These are phyloP conservation scores for Babyrousa celebensis DNA, from an alignment of 2,797 vertebrate genomes.

Conservation along the genomic window DNA sequence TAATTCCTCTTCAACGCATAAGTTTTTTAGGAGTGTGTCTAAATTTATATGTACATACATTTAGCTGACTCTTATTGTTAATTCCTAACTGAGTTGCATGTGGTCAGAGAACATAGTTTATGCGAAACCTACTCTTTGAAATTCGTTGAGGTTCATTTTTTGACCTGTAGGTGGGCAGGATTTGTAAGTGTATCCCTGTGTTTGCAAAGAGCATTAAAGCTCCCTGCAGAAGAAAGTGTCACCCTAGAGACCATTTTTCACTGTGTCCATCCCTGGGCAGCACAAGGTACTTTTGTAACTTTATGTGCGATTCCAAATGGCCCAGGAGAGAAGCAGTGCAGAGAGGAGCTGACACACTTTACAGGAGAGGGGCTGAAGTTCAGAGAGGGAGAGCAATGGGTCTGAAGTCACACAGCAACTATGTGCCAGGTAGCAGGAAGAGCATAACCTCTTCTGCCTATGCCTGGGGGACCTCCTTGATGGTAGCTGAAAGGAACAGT, in stretches of 20 bases:
- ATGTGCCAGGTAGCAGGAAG: rapidly evolving
- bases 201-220: background rate
- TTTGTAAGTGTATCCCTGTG: background rate
- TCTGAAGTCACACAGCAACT: background rate
- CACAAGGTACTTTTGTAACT: no score
- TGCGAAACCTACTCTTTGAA: background rate
- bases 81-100: no score
- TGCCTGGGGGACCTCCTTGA: rapidly evolving
- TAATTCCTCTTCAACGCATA: background rate
- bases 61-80: background rate
- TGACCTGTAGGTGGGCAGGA: background rate
- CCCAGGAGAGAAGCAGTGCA: background rate
- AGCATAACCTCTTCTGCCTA: background rate
- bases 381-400: background rate
- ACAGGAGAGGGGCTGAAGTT: rapidly evolving
- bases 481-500: background rate
- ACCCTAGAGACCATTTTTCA: rapidly evolving
- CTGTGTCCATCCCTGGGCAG: background rate
- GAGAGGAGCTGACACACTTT: background rate
- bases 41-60: background rate
- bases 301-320: rapidly evolving
- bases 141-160: no score
- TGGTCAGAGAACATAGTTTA: background rate
- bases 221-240: background rate
- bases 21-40: background rate